Evolutionary conservation across 1,140 invertebrate species (phyloP), one percentile per base, ranked within the genome.

Genomic region (Olivierus martensii): DNA sequence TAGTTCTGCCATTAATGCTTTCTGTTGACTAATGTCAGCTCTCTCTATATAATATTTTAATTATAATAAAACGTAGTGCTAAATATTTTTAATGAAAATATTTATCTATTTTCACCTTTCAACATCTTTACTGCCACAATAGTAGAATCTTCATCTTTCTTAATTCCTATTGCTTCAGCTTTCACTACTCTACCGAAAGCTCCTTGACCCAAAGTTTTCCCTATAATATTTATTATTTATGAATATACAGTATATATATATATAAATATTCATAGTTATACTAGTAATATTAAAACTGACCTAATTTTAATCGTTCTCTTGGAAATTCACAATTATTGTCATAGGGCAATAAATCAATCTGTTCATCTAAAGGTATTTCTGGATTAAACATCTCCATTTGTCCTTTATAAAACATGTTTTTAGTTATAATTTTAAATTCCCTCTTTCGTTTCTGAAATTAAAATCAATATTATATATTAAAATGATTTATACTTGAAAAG

Each of bases 181-280:
- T 92, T 92, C 64, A 90, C 78, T 0, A 96, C 91, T 10, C 90
- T 80, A 15, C 90, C 90, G 69, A 93, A 96, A 6, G 88, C 89
- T 43, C 91, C 90, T 37, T 84, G 81, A 15, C 91, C 90, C 18
- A 96, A 70, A 2, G 51, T 53, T 41, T 52, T n/a, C 18, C 51
- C 57, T 57, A 7, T 18, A 43, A 42, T 9, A n/a, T n/a, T n/a
- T n/a, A n/a, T n/a, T n/a, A n/a, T n/a, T n/a, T n/a, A n/a, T n/a
- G n/a, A n/a, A n/a, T n/a, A n/a, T n/a, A n/a, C n/a, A n/a, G n/a
- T n/a, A n/a, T n/a, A n/a, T n/a, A n/a, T 36, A n/a, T 35, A 36
- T 18, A 36, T 14, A 47, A 47, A 15, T 17, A 43, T 18, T 6
- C 11, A 22, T 4, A 9, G 34, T 4, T 15, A 48, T 38, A 48